Percentiles rank a stretch among this genome's conserved stretches.
These are phyloP conservation scores for Pogonocichla stellata DNA, from an alignment of 2,113 vertebrate species.

Conservation along the genomic window DNA sequence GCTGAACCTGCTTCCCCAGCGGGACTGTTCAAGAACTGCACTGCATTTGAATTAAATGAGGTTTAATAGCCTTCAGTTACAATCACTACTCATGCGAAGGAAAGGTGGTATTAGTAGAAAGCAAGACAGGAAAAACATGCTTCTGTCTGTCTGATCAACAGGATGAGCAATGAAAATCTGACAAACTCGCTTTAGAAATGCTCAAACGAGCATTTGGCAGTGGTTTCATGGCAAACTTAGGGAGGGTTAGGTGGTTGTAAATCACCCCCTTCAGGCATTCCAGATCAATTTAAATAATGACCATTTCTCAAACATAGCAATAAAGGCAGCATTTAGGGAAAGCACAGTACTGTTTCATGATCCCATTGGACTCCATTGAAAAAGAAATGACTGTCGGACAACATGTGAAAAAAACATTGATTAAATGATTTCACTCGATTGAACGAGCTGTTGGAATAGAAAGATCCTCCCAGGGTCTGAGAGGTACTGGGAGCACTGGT, in stretches of 20 bases:
- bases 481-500: background rate
- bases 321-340: background rate
- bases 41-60: background rate
- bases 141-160: background rate
- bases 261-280: background rate
- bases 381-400: background rate
- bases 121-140: background rate
- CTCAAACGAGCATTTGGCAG: background rate
- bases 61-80: constrained; percentile 1
- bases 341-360: background rate
- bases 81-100: background rate
- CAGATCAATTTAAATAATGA: background rate
- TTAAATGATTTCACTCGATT: background rate
- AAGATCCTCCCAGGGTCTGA: background rate
- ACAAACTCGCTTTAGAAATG: background rate
- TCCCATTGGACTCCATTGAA: background rate
- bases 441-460: background rate
- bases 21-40: background rate
- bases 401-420: background rate
- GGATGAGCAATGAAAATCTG: background rate
- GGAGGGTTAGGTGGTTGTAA: background rate
- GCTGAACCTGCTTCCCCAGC: background rate
- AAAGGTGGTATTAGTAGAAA: background rate
- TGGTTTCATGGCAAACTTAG: background rate
- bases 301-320: background rate